These are phyloP conservation scores for Yasuhikotakia modesta DNA, from an alignment of 2,797 vertebrate species.

Conservation along the genomic window DNA sequence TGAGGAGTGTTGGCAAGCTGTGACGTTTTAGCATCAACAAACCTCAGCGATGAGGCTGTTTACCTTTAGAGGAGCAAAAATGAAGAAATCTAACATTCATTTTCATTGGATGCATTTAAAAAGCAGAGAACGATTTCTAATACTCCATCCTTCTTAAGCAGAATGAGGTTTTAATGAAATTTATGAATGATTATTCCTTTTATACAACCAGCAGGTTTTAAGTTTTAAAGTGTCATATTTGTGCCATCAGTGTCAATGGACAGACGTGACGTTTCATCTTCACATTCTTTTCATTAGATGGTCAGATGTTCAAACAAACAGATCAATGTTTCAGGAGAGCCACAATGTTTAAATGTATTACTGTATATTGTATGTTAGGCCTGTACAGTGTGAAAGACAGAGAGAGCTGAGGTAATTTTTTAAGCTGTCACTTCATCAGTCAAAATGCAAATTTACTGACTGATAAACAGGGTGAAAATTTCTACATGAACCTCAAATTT, in stretches of 20 bases:
- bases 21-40: slow-evolving; percentile 49
- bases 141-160: neutral
- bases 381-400: neutral
- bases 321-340: no score
- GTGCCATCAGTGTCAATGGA: no score
- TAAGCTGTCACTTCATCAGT: neutral
- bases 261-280: neutral
- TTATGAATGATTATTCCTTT: neutral
- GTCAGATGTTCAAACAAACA: neutral
- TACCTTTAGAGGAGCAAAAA: slow-evolving; percentile 41
- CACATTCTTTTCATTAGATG: no score
- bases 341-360: no score
- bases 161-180: slow-evolving; percentile 2
- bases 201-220: neutral
- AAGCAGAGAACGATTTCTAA: slow-evolving; percentile 10
- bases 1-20: slow-evolving; percentile 34
- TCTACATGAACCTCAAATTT: neutral
- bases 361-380: neutral
- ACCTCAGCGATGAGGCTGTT: slow-evolving; percentile 40
- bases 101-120: slow-evolving; percentile 46
- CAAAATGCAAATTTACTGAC: neutral
- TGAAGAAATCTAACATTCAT: slow-evolving; percentile 48
- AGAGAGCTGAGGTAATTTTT: no score
- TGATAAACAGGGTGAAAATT: neutral
- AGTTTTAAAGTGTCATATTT: no score